phyloP scores from a whole-genome alignment of 1,140 invertebrate species.

The Tribolium madens region DNA sequence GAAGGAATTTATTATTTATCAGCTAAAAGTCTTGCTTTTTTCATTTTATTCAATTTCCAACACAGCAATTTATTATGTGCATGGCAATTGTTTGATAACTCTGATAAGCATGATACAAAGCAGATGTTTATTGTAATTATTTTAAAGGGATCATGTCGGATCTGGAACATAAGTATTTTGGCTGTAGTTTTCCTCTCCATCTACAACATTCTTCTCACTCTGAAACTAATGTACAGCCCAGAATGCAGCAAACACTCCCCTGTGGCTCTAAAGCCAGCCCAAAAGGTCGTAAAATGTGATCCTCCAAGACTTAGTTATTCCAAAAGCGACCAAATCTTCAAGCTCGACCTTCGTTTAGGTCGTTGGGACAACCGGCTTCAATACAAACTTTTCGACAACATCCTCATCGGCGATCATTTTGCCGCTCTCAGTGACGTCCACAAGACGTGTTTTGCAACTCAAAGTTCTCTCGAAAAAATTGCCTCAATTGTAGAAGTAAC shows the following conservation, averaged over 20 bases:
- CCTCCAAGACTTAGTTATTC: constrained; percentile 28
- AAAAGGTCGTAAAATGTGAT: constrained; percentile 49
- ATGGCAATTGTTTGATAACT: too few species aligned
- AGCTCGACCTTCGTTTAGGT: constrained; percentile 75
- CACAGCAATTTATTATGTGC: background rate
- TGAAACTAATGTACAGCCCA: constrained; percentile 73
- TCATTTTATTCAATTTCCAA: background rate
- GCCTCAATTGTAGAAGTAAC: constrained; percentile 82
- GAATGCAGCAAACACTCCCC: constrained; percentile 61
- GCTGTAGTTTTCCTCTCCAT: constrained; percentile 74
- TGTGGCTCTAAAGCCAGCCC: constrained; percentile 49
- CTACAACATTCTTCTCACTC: constrained; percentile 78
- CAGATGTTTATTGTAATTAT: background rate
- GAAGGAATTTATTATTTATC: constrained; percentile 5
- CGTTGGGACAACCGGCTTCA: constrained; percentile 78
- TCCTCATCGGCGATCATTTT: constrained; percentile 75
- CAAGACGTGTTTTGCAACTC: constrained; percentile 83
- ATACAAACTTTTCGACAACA: constrained; percentile 81
- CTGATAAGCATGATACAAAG: too few species aligned
- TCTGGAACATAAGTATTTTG: constrained; percentile 77
- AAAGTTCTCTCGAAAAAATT: constrained; percentile 84
- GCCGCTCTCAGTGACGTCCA: constrained; percentile 70
- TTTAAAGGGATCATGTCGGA: constrained; percentile 68
- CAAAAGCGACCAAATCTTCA: constrained; percentile 66
- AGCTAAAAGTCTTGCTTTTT: background rate